Evolutionary conservation across 2,113 vertebrate genomes (phyloP).

Genomic region (Tor tambroides): DNA sequence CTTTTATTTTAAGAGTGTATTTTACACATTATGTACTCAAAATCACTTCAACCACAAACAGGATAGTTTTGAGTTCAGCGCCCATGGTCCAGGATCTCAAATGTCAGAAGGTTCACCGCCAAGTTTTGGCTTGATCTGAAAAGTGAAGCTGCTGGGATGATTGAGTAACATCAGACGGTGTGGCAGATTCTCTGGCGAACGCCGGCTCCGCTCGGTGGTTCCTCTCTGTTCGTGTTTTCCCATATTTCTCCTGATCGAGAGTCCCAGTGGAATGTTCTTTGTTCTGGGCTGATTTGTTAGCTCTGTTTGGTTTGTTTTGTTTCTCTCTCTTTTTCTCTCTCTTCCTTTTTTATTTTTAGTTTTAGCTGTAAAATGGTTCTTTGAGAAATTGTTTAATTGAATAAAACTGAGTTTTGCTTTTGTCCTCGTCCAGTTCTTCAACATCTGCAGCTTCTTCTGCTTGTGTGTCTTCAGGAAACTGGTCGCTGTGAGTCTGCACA

Average conservation of each 20-base stretch:
- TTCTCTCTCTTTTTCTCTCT: background rate
- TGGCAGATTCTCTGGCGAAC: background rate
- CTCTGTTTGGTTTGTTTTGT: constrained; percentile 43
- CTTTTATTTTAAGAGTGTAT: too few species aligned
- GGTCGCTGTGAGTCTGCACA: background rate
- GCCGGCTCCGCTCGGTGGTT: background rate
- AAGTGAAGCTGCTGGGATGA: background rate
- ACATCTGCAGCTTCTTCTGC: constrained; percentile 2
- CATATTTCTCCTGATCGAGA: constrained; percentile 47
- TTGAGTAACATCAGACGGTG: background rate
- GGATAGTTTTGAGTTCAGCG: background rate
- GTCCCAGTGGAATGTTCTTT: constrained; percentile 69
- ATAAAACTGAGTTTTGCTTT: constrained; percentile 71
- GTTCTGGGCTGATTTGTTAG: constrained; percentile 63
- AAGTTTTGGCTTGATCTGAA: background rate
- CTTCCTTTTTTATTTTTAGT: constrained; percentile 49
- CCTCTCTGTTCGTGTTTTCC: constrained; percentile 46
- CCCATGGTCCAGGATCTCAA: background rate
- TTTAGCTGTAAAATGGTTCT: constrained; percentile 61
- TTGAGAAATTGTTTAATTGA: constrained; percentile 65
- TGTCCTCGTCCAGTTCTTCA: constrained; percentile 60
- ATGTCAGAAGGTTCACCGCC: background rate
- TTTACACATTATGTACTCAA: too few species aligned
- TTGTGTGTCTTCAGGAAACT: background rate
- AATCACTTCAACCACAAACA: background rate